Conservation (phyloP, 2,797 vertebrate species). For the Coregonus ussuriensis region DNA sequence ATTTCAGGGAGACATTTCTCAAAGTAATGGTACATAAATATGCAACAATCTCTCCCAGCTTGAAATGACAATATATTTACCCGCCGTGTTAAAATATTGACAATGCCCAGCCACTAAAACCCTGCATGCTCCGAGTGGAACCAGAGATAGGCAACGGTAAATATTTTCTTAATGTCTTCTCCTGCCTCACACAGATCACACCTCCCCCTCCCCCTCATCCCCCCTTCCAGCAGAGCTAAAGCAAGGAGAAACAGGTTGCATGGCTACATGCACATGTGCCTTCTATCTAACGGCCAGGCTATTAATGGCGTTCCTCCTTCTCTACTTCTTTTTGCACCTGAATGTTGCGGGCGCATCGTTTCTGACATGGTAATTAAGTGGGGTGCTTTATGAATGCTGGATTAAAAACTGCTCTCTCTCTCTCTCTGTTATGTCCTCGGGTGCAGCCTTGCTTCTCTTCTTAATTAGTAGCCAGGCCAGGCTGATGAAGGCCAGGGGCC, state of each 20-base stretch:
- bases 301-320: conserved; percentile 35
- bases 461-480: conserved; percentile 59
- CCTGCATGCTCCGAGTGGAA: too few species aligned
- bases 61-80: background rate
- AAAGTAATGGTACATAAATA: background rate
- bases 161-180: background rate
- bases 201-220: background rate
- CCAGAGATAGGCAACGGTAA: background rate
- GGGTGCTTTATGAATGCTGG: conserved; percentile 41
- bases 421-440: conserved; percentile 42
- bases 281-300: conserved; percentile 9
- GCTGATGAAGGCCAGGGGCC: background rate
- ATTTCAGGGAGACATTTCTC: background rate
- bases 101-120: background rate
- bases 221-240: background rate
- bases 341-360: conserved; percentile 40
- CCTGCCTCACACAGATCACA: background rate
- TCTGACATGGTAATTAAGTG: conserved; percentile 52
- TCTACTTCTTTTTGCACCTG: conserved; percentile 19
- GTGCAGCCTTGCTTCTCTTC: conserved; percentile 26
- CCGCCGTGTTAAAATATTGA: background rate
- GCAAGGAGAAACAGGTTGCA: background rate
- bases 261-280: background rate
- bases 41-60: background rate
- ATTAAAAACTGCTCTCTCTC: conserved; percentile 51